Evolutionary conservation across 2,113 vertebrate genomes (phyloP).

Genomic region (Tor tambroides): DNA sequence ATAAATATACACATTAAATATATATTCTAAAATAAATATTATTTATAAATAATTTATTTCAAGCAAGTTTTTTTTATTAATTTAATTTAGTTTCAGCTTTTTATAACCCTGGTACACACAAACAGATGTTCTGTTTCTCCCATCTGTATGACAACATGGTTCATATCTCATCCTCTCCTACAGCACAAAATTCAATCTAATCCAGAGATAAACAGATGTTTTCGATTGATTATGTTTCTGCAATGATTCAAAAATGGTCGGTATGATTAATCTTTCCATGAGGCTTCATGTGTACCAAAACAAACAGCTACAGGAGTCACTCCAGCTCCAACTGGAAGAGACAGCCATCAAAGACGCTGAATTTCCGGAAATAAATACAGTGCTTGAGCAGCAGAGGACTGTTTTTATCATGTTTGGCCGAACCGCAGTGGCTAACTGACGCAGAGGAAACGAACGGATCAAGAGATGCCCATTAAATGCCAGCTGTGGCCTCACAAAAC

Average conservation of each 20-base stretch:
- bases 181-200: background rate
- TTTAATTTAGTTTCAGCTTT: too few species aligned
- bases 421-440: slow-evolving; percentile 34
- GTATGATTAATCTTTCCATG: background rate
- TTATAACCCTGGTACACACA: background rate
- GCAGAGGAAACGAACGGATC: slow-evolving; percentile 32
- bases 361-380: slow-evolving; percentile 45
- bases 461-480: slow-evolving; percentile 42
- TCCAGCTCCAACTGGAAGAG: slow-evolving; percentile 14
- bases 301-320: slow-evolving; percentile 1
- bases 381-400: slow-evolving; percentile 33
- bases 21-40: too few species aligned
- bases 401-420: slow-evolving; percentile 21
- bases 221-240: too few species aligned
- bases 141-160: background rate
- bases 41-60: background rate
- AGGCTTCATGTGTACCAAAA: background rate
- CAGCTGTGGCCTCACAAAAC: slow-evolving; percentile 44
- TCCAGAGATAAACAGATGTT: slow-evolving; percentile 1
- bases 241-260: background rate
- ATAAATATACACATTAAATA: too few species aligned
- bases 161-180: background rate
- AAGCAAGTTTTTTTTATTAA: too few species aligned
- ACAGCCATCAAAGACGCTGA: slow-evolving; percentile 19
- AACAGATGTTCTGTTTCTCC: background rate